Conservation (phyloP, 2,113 vertebrate genomes). For the Maccullochella peelii region DNA sequence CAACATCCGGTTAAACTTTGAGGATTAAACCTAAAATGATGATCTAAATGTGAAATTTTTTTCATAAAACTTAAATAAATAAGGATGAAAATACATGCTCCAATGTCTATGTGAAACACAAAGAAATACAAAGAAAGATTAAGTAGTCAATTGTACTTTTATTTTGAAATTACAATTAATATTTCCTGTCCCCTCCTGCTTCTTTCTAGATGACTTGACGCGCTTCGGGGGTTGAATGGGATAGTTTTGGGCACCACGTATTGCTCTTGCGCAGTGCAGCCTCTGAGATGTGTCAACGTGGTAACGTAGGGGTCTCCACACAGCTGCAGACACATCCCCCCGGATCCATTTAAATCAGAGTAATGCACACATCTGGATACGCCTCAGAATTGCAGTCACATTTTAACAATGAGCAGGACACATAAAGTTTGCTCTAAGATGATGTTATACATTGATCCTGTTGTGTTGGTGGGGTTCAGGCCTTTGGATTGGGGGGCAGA, state of each 20-base stretch:
- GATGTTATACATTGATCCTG: not conserved
- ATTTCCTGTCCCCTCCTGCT: not conserved
- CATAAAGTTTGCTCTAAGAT: not conserved
- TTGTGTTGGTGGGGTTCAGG: slow-evolving; percentile 5
- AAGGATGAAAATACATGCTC: rapidly evolving
- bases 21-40: not conserved
- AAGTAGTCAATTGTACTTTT: not conserved
- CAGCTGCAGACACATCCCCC: slow-evolving; percentile 15
- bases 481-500: not conserved
- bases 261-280: slow-evolving; percentile 76
- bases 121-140: rapidly evolving
- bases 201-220: slow-evolving; percentile 18
- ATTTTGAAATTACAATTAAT: not conserved
- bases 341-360: not conserved
- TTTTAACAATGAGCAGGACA: not conserved
- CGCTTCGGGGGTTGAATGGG: slow-evolving; percentile 35
- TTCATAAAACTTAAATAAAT: rapidly evolving
- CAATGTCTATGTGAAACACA: rapidly evolving
- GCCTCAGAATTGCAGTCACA: not conserved
- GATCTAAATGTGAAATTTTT: rapidly evolving
- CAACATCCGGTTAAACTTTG: slow-evolving; percentile 53
- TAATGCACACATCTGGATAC: not conserved
- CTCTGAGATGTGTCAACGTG: slow-evolving; percentile 83
- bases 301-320: slow-evolving; percentile 66
- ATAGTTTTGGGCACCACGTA: slow-evolving; percentile 75